Conservation (phyloP, 2,888 invertebrate genomes). For the Eledona agricola region DNA sequence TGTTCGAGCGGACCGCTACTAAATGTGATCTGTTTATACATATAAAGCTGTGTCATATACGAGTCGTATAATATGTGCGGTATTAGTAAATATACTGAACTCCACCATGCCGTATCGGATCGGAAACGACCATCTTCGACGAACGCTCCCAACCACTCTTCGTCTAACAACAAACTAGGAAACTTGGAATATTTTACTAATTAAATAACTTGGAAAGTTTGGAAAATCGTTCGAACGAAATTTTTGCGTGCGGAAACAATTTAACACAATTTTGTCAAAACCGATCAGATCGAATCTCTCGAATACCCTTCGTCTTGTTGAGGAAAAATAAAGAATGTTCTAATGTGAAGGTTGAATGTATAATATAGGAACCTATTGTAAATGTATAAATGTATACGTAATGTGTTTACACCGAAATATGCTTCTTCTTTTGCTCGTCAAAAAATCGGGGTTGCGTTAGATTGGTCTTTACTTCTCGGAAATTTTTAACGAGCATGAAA, state of each 20-base stretch:
- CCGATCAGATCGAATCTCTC: slow-evolving; percentile 12
- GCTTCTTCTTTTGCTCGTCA: slow-evolving; percentile 25
- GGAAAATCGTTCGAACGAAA: slow-evolving; percentile 16
- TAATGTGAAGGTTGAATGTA: slow-evolving; percentile 16
- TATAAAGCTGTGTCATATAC: slow-evolving; percentile 45
- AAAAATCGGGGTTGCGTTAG: slow-evolving; percentile 11
- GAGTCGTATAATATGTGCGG: slow-evolving; percentile 26
- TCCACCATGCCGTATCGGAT: slow-evolving; percentile 26
- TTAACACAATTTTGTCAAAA: slow-evolving; percentile 16
- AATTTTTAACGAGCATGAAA: slow-evolving; percentile 25
- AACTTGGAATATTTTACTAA: slow-evolving; percentile 22
- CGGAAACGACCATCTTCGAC: slow-evolving; percentile 11
- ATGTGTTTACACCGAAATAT: slow-evolving; percentile 23
- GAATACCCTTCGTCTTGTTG: neutral
- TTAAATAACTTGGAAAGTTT: slow-evolving; percentile 26
- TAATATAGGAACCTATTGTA: slow-evolving; percentile 18
- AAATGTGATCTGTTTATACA: slow-evolving; percentile 61
- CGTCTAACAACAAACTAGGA: slow-evolving; percentile 5
- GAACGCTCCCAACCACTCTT: slow-evolving; percentile 6
- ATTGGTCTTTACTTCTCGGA: slow-evolving; percentile 6
- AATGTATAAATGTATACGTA: slow-evolving; percentile 27
- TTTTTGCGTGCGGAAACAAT: slow-evolving; percentile 27
- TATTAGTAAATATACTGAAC: slow-evolving; percentile 36
- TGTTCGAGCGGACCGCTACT: slow-evolving; percentile 62
- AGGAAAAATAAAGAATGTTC: slow-evolving; percentile 20